phyloP scores from a whole-genome alignment of 2,797 vertebrate species.

The Enteromius fasciolatus region DNA sequence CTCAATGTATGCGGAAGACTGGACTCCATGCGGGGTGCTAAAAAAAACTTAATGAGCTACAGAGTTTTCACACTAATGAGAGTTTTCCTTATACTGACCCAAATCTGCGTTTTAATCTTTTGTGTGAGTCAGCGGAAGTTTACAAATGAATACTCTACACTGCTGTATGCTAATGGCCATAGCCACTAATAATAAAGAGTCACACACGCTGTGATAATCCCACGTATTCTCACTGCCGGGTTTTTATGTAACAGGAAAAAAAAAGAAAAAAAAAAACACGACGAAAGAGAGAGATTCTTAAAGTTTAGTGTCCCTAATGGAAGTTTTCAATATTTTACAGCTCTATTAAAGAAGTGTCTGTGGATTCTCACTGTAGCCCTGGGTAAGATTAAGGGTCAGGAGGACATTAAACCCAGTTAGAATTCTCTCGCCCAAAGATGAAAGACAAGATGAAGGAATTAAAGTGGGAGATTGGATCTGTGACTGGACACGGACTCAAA shows the following conservation, averaged over 20 bases:
- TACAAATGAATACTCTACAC: not conserved
- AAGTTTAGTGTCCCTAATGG: conserved; percentile 45
- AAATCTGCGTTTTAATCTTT: not conserved
- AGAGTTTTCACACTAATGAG: conserved; percentile 26
- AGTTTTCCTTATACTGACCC: conserved; percentile 7
- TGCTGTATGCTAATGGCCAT: not conserved
- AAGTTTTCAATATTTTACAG: conserved; percentile 51
- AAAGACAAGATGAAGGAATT: conserved; percentile 38
- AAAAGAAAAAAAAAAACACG: not conserved
- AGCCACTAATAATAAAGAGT: conserved; percentile 19
- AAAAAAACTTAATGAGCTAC: not conserved
- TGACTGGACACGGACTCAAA: conserved; percentile 11
- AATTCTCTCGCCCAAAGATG: conserved; percentile 33
- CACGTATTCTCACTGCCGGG: not conserved
- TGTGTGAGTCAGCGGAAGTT: conserved; percentile 8
- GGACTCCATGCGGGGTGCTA: not conserved
- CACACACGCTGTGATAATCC: conserved; percentile 19
- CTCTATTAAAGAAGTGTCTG: conserved; percentile 45
- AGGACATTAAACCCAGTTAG: conserved; percentile 48
- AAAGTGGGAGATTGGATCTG: conserved; percentile 36
- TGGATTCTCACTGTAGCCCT: conserved; percentile 20
- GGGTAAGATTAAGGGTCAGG: conserved; percentile 50
- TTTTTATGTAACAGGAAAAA: conserved; percentile 6
- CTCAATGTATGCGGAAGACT: not conserved
- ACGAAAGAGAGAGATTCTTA: not conserved